Base-by-base conservation (phyloP, 1,140 invertebrate genomes). In the Schlechtendalia chinensis region DNA sequence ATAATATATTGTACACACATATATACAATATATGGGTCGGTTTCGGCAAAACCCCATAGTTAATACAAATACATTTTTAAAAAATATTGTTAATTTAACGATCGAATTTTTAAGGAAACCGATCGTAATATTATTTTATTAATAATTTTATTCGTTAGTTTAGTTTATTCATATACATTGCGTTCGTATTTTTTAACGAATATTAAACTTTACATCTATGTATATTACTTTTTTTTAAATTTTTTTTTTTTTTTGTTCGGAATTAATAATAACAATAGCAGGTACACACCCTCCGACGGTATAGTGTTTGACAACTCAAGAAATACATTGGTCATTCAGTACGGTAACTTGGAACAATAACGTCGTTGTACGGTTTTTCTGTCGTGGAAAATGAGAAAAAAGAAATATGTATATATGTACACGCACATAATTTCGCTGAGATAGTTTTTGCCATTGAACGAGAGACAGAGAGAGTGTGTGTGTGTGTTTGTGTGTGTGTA, bases 241-340 rank as follows among this genome's bases (percentile, higher is more conserved):
- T n/a, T n/a, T n/a, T n/a, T n/a, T n/a, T 39, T 75, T 22, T 22
- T 75, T 75, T 22, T 75, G 58, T 75, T 39, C 12, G 29, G 27
- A 58, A 39, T 58, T 75, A 75, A 75, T 19, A 5, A 22, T 22
- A 32, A 74, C 53, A 58, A 74, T 50, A 53, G 22, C 2, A 17
- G 22, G 12, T 14, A 45, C 16, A 50, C 47, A 5, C 71, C 10
- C 22, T 27, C 32, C 11, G 53, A 56, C 32, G 32, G 32, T 39
- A 50, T 50, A 50, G 47, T 59, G 32, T 59, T 58, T 58, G 59
- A 59, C 74, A 39, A 58, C 29, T 45, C 74, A 45, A 77, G 29
- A 58, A 24, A 77, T 56, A 22, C 74, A 56, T 77, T 77, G 56
- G 45, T 77, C 56, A 59, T 59, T 59, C 74, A 22, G 74, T 39